A percentile compares a stretch with the other conserved stretches of the same genome.
phyloP scores from a whole-genome alignment of 2,113 vertebrate species.

The Heliornis fulica region DNA sequence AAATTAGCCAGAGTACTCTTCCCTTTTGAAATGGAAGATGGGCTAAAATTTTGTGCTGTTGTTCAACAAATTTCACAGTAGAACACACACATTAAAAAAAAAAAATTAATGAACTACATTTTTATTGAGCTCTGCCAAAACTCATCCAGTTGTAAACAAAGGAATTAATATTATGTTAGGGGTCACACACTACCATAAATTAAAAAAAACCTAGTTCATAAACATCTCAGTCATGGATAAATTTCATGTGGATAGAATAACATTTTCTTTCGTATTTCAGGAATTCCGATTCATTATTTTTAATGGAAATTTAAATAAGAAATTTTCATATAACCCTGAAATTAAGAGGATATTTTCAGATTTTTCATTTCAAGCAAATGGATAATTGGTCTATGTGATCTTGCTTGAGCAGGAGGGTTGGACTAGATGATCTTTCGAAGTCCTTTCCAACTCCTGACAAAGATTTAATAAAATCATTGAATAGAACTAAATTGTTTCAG shows the following conservation, averaged over 20 bases:
- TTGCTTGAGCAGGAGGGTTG: too few species aligned
- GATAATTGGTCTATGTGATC: too few species aligned
- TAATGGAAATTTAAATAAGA: not conserved
- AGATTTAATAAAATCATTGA: fast-evolving
- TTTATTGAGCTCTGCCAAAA: not conserved
- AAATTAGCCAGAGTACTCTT: not conserved
- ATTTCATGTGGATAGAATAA: not conserved
- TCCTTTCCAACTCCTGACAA: too few species aligned
- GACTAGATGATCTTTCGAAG: too few species aligned
- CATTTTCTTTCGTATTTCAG: not conserved
- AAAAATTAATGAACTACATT: not conserved
- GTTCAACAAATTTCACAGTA: not conserved
- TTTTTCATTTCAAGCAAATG: not conserved
- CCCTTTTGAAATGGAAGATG: not conserved
- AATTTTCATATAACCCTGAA: not conserved
- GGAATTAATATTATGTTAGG: not conserved
- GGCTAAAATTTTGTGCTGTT: not conserved
- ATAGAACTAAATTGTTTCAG: not conserved
- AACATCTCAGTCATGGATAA: not conserved
- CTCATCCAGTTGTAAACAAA: not conserved
- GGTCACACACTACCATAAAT: not conserved
- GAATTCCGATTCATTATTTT: not conserved
- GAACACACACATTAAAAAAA: not conserved
- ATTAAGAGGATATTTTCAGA: not conserved
- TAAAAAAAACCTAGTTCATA: not conserved